A percentile compares a stretch with the other conserved stretches of the same genome.
phyloP scores from a whole-genome alignment of 2,888 invertebrate species.

The Euzophera pinguis region DNA sequence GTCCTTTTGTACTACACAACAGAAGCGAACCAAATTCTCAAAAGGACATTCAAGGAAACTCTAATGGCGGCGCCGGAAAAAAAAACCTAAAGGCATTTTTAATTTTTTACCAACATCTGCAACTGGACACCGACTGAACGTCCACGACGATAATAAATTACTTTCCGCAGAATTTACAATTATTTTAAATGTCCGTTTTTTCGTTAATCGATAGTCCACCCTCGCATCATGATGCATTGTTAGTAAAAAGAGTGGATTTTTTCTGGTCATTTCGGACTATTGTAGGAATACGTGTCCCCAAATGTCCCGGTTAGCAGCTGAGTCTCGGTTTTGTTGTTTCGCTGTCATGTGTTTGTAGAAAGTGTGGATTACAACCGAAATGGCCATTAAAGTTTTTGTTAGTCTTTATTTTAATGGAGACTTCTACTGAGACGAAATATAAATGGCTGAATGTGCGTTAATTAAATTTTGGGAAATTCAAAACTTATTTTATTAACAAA shows the following conservation, averaged over 20 bases:
- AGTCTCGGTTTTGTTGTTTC: slow-evolving; percentile 35
- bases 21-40: slow-evolving; percentile 20
- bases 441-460: too few species aligned
- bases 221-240: slow-evolving; percentile 68
- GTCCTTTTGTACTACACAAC: not conserved
- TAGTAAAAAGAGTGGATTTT: slow-evolving; percentile 64
- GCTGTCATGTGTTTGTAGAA: slow-evolving; percentile 34
- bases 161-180: slow-evolving; percentile 68
- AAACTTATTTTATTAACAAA: too few species aligned
- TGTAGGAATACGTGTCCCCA: slow-evolving; percentile 67
- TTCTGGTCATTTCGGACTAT: slow-evolving; percentile 70
- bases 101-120: slow-evolving; percentile 61
- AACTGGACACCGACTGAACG: slow-evolving; percentile 61
- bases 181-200: slow-evolving; percentile 64
- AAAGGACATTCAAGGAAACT: slow-evolving; percentile 18
- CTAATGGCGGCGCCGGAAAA: slow-evolving; percentile 26
- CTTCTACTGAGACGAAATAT: too few species aligned
- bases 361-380: slow-evolving; percentile 48
- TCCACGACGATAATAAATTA: slow-evolving; percentile 75
- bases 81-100: slow-evolving; percentile 10
- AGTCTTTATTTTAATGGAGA: not conserved
- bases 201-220: slow-evolving; percentile 74
- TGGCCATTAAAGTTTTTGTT: slow-evolving; percentile 3
- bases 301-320: slow-evolving; percentile 72
- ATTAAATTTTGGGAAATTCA: too few species aligned